Conservation (phyloP, 2,797 vertebrate species). For the Amblyopsis hoosieri region DNA sequence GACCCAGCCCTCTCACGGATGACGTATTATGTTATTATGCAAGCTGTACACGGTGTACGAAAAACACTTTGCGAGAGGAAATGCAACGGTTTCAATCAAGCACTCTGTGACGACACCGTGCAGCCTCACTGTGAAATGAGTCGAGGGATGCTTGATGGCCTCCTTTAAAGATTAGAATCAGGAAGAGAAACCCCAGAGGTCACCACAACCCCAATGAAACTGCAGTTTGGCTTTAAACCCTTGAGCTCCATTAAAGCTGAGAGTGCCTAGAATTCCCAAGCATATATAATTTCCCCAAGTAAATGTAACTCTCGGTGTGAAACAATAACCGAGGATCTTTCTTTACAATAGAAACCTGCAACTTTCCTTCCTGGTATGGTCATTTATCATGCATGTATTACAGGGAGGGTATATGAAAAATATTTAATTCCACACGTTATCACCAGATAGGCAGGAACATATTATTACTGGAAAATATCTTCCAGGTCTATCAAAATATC, state of each 20-base stretch:
- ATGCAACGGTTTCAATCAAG: constrained; percentile 21
- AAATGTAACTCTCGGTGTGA: too few species aligned
- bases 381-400: too few species aligned
- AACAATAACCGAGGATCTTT: not conserved
- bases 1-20: constrained; percentile 6
- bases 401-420: too few species aligned
- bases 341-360: not conserved
- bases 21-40: constrained; percentile 43
- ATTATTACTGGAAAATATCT: too few species aligned
- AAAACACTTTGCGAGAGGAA: constrained; percentile 63
- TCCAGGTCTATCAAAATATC: too few species aligned
- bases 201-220: constrained; percentile 46
- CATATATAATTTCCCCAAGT: not conserved
- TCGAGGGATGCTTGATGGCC: constrained; percentile 34
- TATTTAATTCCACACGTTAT: too few species aligned
- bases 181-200: constrained; percentile 55
- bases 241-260: constrained; percentile 2
- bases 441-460: too few species aligned
- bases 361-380: not conserved
- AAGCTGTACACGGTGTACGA: constrained; percentile 27
- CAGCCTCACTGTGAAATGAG: constrained; percentile 62
- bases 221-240: constrained; percentile 26
- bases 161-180: constrained; percentile 52
- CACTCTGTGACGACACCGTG: constrained; percentile 58
- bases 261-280: not conserved